These are phyloP conservation scores for Gymnoscopelus braueri DNA, from an alignment of 2,797 vertebrate species.

Conservation along the genomic window DNA sequence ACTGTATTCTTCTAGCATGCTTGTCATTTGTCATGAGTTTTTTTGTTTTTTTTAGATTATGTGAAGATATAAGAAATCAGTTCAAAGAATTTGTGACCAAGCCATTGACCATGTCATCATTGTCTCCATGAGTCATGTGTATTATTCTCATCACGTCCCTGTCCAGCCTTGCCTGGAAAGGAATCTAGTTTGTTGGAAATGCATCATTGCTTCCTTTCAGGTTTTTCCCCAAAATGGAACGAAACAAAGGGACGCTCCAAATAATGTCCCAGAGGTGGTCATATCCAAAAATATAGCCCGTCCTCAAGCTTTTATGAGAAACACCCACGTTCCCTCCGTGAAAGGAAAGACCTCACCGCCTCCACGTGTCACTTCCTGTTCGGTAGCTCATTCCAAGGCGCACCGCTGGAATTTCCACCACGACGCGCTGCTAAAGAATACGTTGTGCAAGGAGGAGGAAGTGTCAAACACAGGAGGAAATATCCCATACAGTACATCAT, in stretches of 20 bases:
- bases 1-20: no score
- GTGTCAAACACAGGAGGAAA: constrained; percentile 23
- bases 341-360: constrained; percentile 67
- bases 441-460: constrained; percentile 3
- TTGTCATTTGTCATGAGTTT: no score
- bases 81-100: no score
- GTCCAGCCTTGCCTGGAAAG: constrained; percentile 31
- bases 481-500: constrained; percentile 11
- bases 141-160: constrained; percentile 15
- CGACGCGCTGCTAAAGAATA: constrained; percentile 29
- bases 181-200: constrained; percentile 39
- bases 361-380: constrained; percentile 73
- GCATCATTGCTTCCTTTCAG: background rate
- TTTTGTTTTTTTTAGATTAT: no score
- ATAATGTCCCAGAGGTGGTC: constrained; percentile 14
- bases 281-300: constrained; percentile 50
- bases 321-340: constrained; percentile 37
- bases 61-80: no score
- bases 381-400: constrained; percentile 50
- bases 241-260: constrained; percentile 15
- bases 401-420: constrained; percentile 60
- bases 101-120: no score
- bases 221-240: constrained; percentile 6
- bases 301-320: constrained; percentile 46
- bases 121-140: constrained; percentile 40